phyloP scores from a whole-genome alignment of 30 jellyfish, hydroid and myxozoan species.

The Pseudorhiza aurosa region DNA sequence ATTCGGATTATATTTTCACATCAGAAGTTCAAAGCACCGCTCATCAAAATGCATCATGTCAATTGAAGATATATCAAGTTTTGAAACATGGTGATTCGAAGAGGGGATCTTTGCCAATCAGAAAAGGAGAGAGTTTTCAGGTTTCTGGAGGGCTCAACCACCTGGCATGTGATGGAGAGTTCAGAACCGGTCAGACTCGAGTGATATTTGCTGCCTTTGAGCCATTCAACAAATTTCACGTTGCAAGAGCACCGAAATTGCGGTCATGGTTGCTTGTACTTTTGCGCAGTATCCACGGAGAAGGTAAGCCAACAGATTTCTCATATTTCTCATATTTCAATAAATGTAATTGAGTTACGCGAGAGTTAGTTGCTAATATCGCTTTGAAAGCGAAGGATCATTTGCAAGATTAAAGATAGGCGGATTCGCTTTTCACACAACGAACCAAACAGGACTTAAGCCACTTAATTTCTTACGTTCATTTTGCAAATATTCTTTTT shows the following conservation, averaged over 20 bases:
- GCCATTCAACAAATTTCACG: neutral
- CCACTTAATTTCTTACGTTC: too few relatives aligned
- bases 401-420: too few relatives aligned
- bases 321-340: too few relatives aligned
- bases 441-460: too few relatives aligned
- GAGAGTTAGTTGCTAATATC: too few relatives aligned
- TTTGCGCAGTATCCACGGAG: neutral
- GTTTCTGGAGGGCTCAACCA: neutral
- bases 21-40: slow-evolving; percentile 17
- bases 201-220: slow-evolving; percentile 21
- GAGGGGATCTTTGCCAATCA: neutral
- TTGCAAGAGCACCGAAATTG: slow-evolving; percentile 25
- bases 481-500: too few relatives aligned
- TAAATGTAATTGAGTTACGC: too few relatives aligned
- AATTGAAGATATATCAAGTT: neutral
- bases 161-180: slow-evolving; percentile 26
- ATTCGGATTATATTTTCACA: slow-evolving; percentile 23
- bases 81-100: neutral
- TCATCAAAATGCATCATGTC: neutral
- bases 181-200: slow-evolving; percentile 33
- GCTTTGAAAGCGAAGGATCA: too few relatives aligned
- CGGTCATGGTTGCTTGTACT: slow-evolving; percentile 30
- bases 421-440: too few relatives aligned
- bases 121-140: neutral
- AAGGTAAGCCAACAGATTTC: neutral